Percentiles rank a stretch among this genome's conserved stretches.
Conservation (phyloP, 1,140 invertebrate species). For the Cotesia vestalis region DNA sequence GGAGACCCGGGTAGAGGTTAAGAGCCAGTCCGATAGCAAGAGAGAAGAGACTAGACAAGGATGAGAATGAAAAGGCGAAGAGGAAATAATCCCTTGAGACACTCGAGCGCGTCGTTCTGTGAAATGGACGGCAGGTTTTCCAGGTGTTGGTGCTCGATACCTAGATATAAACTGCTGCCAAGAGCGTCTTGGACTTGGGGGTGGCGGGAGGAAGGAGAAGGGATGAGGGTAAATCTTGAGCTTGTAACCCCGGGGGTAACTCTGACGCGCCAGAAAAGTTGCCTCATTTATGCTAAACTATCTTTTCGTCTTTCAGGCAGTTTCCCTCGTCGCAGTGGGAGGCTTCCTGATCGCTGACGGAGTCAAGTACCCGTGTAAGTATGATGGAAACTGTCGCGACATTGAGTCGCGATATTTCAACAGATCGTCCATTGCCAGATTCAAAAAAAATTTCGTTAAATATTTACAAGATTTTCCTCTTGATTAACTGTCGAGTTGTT, state of each 20-base stretch:
- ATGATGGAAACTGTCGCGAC: too few species aligned
- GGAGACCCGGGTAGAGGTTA: conserved; percentile 23
- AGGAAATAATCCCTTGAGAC: conserved; percentile 55
- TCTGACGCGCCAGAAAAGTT: conserved; percentile 50
- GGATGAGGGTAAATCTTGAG: conserved; percentile 42
- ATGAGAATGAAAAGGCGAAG: conserved; percentile 28
- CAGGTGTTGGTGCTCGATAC: conserved; percentile 45
- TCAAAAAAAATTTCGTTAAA: neutral
- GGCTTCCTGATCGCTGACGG: too few species aligned
- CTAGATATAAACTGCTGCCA: conserved; percentile 20
- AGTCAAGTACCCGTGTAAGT: too few species aligned
- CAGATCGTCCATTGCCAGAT: too few species aligned
- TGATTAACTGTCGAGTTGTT: neutral
- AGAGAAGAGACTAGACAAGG: conserved; percentile 11
- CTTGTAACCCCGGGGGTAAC: conserved; percentile 46
- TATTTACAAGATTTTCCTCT: neutral
- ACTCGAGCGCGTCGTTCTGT: conserved; percentile 53
- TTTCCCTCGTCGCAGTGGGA: too few species aligned
- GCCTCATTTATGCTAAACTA: conserved; percentile 57
- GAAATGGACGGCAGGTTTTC: conserved; percentile 49
- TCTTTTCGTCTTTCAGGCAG: conserved; percentile 41
- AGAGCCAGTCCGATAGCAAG: conserved; percentile 7
- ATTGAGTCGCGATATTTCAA: too few species aligned
- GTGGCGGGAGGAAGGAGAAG: conserved; percentile 31
- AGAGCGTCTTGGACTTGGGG: neutral